Evolutionary conservation across 2,113 vertebrate species (phyloP).

Genomic region (Mandrillus leucophaeus): DNA sequence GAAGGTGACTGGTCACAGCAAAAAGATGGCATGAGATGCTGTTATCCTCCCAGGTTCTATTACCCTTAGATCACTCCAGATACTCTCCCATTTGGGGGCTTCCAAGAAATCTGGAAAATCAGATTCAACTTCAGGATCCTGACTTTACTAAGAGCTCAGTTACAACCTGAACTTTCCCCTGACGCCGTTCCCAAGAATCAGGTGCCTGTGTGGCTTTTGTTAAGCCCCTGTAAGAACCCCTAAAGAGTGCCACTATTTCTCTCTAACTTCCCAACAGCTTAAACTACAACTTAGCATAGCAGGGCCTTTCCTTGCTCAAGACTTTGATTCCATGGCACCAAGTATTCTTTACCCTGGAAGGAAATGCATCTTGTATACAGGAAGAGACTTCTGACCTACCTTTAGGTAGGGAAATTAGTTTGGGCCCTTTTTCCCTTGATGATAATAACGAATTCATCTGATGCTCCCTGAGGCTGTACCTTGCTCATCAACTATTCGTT

Average conservation of each 20-base stretch:
- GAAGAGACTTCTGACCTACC: neutral
- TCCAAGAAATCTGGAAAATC: slow-evolving; percentile 34
- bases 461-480: neutral
- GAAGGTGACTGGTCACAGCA: slow-evolving; percentile 84
- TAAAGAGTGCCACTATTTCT: neutral
- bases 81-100: neutral
- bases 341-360: neutral
- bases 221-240: neutral
- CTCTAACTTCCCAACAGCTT: neutral
- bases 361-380: accelerated
- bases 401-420: neutral
- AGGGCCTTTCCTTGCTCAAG: neutral
- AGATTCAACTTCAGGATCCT: neutral
- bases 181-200: neutral
- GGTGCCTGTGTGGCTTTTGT: neutral
- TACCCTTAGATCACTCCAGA: neutral
- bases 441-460: neutral
- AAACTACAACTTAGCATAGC: neutral
- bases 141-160: neutral
- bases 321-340: neutral
- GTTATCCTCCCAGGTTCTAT: slow-evolving; percentile 32
- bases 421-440: neutral
- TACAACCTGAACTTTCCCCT: neutral
- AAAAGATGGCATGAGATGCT: slow-evolving; percentile 66
- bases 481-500: neutral